A percentile compares a stretch with the other conserved stretches of the same genome.
These are phyloP conservation scores for Coregonus ussuriensis DNA, from an alignment of 2,797 vertebrate species.

Conservation along the genomic window DNA sequence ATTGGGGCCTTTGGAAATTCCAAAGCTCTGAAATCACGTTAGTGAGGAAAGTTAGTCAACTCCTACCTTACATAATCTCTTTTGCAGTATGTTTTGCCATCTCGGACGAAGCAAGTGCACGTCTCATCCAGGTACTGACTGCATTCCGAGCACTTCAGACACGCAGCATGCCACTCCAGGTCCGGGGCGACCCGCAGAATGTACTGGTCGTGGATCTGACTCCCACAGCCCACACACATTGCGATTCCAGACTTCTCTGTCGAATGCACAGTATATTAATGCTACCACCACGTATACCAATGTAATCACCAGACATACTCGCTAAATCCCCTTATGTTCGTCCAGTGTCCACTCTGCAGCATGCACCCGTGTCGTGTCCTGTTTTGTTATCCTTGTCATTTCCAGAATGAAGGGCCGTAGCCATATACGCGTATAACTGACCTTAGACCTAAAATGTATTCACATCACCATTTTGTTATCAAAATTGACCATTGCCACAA, in stretches of 20 bases:
- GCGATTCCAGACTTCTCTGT: slow-evolving; percentile 93
- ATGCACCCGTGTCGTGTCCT: neutral
- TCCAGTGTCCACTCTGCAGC: neutral
- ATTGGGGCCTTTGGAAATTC: slow-evolving; percentile 26
- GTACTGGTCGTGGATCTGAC: slow-evolving; percentile 97
- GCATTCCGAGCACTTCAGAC: slow-evolving; percentile 96
- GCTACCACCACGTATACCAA: slow-evolving; percentile 33
- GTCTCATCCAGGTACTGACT: slow-evolving; percentile 95
- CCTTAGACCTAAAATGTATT: neutral
- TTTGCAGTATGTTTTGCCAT: slow-evolving; percentile 98
- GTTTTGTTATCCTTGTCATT: neutral
- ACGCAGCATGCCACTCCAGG: slow-evolving; percentile 98
- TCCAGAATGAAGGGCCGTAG: neutral
- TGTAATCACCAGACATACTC: slow-evolving; percentile 50
- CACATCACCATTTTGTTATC: neutral
- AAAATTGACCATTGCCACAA: no score
- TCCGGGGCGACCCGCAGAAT: slow-evolving; percentile 96
- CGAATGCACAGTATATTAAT: slow-evolving; percentile 48
- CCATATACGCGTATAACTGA: neutral
- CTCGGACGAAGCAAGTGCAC: slow-evolving; percentile 95
- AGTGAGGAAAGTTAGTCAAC: slow-evolving; percentile 25
- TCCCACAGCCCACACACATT: slow-evolving; percentile 97
- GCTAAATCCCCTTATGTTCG: slow-evolving; percentile 37
- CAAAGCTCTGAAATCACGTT: slow-evolving; percentile 35
- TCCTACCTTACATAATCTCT: slow-evolving; percentile 92